These are phyloP conservation scores for Pipra filicauda DNA, from an alignment of 2,113 vertebrate species.

Conservation along the genomic window DNA sequence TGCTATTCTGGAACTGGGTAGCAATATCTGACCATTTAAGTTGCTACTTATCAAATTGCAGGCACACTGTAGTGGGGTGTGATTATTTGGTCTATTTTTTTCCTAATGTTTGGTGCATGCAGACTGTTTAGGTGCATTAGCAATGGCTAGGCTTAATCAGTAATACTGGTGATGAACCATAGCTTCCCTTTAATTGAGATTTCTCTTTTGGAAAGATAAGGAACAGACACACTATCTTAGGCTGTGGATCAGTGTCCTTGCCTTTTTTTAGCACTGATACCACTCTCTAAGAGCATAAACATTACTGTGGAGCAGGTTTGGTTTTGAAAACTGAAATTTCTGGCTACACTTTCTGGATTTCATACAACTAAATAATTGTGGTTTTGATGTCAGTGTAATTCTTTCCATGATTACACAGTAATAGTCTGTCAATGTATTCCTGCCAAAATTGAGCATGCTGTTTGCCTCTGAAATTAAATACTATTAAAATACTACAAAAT, in stretches of 20 bases:
- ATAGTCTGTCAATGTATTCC: neutral
- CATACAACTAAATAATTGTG: neutral
- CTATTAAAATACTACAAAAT: neutral
- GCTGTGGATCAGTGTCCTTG: neutral
- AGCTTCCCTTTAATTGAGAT: neutral
- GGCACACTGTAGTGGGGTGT: neutral
- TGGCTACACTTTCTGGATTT: neutral
- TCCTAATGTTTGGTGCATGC: neutral
- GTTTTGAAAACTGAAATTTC: neutral
- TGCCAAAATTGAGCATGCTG: neutral
- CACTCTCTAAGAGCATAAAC: neutral
- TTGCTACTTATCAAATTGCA: neutral
- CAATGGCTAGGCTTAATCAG: neutral
- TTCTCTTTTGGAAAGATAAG: neutral
- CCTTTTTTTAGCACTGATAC: neutral
- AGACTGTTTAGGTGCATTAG: neutral
- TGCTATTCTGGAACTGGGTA: neutral
- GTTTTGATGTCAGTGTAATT: slow-evolving; percentile 5
- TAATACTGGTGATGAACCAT: neutral
- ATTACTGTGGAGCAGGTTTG: neutral
- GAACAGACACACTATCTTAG: neutral
- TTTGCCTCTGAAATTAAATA: neutral
- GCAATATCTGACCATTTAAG: neutral
- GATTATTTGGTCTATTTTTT: neutral
- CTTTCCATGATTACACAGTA: neutral